These are phyloP conservation scores for Euproctis similis DNA, from an alignment of 2,888 invertebrate species.

Conservation along the genomic window DNA sequence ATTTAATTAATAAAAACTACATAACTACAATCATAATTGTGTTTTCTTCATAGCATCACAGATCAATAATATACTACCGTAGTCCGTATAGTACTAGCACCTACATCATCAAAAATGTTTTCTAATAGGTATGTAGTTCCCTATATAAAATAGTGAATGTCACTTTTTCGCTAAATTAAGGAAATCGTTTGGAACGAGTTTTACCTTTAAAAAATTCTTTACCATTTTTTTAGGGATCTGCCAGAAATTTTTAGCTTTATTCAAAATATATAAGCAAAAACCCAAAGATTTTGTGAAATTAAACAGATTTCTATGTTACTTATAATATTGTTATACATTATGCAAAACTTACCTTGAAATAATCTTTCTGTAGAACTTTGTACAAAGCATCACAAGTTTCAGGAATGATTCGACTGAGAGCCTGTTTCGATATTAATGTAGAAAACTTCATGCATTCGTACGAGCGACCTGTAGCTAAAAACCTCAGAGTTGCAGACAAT, in stretches of 20 bases:
- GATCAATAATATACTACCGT: too few relatives aligned
- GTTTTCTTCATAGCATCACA: neutral
- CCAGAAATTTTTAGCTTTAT: neutral
- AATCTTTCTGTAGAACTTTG: too few relatives aligned
- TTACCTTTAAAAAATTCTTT: neutral
- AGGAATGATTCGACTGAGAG: too few relatives aligned
- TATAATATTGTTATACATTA: too few relatives aligned
- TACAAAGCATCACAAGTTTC: too few relatives aligned
- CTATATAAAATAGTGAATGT: neutral
- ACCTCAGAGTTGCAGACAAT: neutral
- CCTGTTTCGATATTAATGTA: too few relatives aligned
- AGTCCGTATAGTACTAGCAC: too few relatives aligned
- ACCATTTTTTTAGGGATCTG: neutral
- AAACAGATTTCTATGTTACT: too few relatives aligned
- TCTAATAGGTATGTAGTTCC: neutral
- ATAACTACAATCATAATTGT: neutral
- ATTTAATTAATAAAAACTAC: neutral
- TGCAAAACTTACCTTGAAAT: constrained; percentile 2
- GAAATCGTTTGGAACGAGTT: neutral
- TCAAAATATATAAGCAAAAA: too few relatives aligned
- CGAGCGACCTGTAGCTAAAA: neutral
- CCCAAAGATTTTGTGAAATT: too few relatives aligned
- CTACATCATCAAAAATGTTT: neutral
- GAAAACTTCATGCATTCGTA: neutral
- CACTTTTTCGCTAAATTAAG: neutral